Percentiles rank a stretch among this genome's conserved stretches.
phyloP scores from a whole-genome alignment of 53 echinoderm and acorn worm genomes.

The Hippasteria phrygiana region DNA sequence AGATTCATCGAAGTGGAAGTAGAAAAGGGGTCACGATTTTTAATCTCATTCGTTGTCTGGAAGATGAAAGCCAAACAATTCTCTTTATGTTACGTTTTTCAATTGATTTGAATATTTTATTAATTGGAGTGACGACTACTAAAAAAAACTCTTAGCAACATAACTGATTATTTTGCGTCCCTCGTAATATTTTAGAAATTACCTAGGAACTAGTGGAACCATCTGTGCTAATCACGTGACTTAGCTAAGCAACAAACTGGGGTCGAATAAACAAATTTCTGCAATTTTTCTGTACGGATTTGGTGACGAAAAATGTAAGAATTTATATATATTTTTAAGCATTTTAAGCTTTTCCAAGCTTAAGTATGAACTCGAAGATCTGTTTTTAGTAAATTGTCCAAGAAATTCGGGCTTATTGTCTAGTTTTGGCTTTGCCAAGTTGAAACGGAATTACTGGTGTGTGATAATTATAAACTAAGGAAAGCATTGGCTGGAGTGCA shows the following conservation, averaged over 20 bases:
- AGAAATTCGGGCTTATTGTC: not conserved
- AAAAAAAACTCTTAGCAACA: not conserved
- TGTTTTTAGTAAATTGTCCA: too few species aligned
- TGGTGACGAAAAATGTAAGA: not conserved
- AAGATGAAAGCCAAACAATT: too few species aligned
- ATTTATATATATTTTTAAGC: not conserved
- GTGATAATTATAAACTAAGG: too few species aligned
- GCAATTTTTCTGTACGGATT: not conserved
- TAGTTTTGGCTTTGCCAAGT: not conserved
- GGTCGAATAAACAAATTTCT: constrained; percentile 31
- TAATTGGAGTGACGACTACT: not conserved
- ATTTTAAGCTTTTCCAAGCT: not conserved
- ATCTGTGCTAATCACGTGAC: constrained; percentile 51
- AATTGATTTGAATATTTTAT: not conserved
- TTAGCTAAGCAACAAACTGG: constrained; percentile 48
- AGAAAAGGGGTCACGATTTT: not conserved
- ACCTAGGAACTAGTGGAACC: constrained; percentile 44
- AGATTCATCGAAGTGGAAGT: not conserved
- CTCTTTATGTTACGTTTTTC: not conserved
- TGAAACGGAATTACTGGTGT: not conserved
- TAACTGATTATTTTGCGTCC: not conserved
- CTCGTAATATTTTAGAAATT: not conserved
- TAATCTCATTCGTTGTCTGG: too few species aligned
- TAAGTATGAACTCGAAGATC: not conserved
- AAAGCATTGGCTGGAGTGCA: too few species aligned